Percentiles rank a stretch among this genome's conserved stretches.
These are phyloP conservation scores for Cottus gobio DNA, from an alignment of 2,113 vertebrate species.

Conservation along the genomic window DNA sequence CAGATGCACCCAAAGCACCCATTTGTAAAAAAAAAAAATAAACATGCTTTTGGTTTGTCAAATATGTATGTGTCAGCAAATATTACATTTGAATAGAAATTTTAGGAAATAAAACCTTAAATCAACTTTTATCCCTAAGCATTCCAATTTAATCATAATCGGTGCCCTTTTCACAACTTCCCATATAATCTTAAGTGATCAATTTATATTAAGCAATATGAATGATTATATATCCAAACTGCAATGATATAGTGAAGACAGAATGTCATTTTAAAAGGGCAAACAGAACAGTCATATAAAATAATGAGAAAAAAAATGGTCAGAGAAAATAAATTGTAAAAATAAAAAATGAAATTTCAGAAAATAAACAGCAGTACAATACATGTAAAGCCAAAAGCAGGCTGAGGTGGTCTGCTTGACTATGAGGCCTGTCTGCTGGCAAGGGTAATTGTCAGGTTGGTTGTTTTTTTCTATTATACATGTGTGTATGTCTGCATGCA, in stretches of 20 bases:
- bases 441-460: background rate
- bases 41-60: constrained; percentile 19
- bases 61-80: constrained; percentile 32
- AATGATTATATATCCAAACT: constrained; percentile 66
- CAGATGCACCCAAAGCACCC: constrained; percentile 20
- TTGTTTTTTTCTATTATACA: constrained; percentile 5
- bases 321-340: constrained; percentile 5
- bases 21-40: constrained; percentile 27
- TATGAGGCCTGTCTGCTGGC: background rate
- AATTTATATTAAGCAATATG: constrained; percentile 68
- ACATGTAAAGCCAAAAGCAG: constrained; percentile 1
- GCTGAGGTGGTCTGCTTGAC: constrained; percentile 13
- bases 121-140: constrained; percentile 23
- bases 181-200: constrained; percentile 61
- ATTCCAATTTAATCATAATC: constrained; percentile 59
- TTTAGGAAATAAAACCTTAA: constrained; percentile 19
- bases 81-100: constrained; percentile 34
- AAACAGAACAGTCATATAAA: constrained; percentile 57
- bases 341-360: background rate
- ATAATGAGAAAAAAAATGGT: constrained; percentile 50
- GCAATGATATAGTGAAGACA: constrained; percentile 65
- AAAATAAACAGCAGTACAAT: constrained; percentile 21
- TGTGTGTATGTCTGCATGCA: background rate
- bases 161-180: constrained; percentile 76
- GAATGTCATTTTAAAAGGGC: constrained; percentile 71